Conservation (phyloP, 2,888 invertebrate genomes). For the Ypsolopha sequella region DNA sequence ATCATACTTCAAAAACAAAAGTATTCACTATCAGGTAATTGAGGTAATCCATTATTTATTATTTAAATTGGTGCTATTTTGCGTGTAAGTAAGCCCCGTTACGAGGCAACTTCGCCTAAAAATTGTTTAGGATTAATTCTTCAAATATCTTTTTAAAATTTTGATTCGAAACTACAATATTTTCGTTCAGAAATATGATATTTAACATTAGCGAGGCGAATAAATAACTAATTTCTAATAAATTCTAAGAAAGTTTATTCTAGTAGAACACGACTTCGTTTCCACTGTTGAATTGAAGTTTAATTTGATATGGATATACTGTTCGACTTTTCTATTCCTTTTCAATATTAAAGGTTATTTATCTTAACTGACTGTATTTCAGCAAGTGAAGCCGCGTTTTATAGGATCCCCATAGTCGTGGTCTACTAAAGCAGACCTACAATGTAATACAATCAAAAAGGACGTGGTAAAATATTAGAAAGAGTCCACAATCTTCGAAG, state of each 20-base stretch:
- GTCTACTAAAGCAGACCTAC: slow-evolving; percentile 30
- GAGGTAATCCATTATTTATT: slow-evolving; percentile 21
- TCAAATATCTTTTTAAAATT: slow-evolving; percentile 2
- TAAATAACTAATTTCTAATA: slow-evolving; percentile 54
- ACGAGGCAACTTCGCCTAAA: not conserved
- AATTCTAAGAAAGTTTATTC: slow-evolving; percentile 52
- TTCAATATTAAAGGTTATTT: not conserved
- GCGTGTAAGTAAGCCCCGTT: slow-evolving; percentile 1
- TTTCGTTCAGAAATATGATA: slow-evolving; percentile 21
- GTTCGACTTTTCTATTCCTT: slow-evolving; percentile 11
- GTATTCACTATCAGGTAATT: slow-evolving; percentile 29
- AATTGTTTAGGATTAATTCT: not conserved
- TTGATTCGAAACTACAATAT: slow-evolving; percentile 23
- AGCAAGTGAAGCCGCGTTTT: not conserved
- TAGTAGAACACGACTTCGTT: slow-evolving; percentile 24
- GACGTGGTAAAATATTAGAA: slow-evolving; percentile 47
- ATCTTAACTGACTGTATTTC: not conserved
- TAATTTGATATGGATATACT: not conserved
- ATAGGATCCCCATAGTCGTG: slow-evolving; percentile 16
- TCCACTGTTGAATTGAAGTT: slow-evolving; percentile 1
- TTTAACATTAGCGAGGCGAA: slow-evolving; percentile 47
- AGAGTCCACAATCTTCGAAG: slow-evolving; percentile 69
- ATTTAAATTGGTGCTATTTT: slow-evolving; percentile 12
- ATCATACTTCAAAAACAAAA: slow-evolving; percentile 22
- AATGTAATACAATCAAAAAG: slow-evolving; percentile 57